phyloP scores from a whole-genome alignment of 2,797 vertebrate genomes.

The Glyptemys insculpta region DNA sequence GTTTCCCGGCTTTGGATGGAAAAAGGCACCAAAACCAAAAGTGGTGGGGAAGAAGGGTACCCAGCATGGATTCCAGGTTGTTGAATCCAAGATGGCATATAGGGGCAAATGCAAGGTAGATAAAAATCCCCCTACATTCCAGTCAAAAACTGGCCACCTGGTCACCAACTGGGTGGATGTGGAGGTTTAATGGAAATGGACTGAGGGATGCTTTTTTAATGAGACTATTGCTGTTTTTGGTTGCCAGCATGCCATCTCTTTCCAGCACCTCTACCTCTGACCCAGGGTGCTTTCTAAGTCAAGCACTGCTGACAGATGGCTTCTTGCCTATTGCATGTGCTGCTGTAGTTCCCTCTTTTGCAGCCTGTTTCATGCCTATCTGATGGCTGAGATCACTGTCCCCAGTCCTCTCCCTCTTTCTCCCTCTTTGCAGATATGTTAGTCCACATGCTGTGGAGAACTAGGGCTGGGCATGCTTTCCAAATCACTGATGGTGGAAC shows the following conservation, averaged over 20 bases:
- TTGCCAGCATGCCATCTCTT: not conserved
- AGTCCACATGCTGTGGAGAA: rapidly evolving
- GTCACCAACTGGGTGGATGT: not conserved
- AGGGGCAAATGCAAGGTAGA: too few relatives aligned
- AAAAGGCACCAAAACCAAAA: too few relatives aligned
- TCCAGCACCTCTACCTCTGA: not conserved
- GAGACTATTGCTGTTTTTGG: not conserved
- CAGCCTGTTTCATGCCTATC: not conserved
- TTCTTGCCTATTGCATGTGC: not conserved
- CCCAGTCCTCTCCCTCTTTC: not conserved
- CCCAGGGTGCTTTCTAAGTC: not conserved
- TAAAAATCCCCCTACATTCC: too few relatives aligned
- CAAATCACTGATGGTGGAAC: slow-evolving; percentile 10
- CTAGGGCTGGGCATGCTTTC: not conserved
- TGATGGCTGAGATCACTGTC: not conserved
- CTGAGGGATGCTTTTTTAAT: not conserved
- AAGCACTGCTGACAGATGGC: not conserved
- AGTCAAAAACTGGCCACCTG: too few relatives aligned
- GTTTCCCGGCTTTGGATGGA: too few relatives aligned
- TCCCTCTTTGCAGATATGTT: not conserved
- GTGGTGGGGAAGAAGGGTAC: too few relatives aligned
- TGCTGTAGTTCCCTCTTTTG: not conserved
- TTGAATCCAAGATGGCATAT: too few relatives aligned
- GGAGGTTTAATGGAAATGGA: not conserved
- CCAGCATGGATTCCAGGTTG: too few relatives aligned